Evolutionary conservation across 2,888 invertebrate genomes (phyloP).

Genomic region (Meliscaeva auricollis): DNA sequence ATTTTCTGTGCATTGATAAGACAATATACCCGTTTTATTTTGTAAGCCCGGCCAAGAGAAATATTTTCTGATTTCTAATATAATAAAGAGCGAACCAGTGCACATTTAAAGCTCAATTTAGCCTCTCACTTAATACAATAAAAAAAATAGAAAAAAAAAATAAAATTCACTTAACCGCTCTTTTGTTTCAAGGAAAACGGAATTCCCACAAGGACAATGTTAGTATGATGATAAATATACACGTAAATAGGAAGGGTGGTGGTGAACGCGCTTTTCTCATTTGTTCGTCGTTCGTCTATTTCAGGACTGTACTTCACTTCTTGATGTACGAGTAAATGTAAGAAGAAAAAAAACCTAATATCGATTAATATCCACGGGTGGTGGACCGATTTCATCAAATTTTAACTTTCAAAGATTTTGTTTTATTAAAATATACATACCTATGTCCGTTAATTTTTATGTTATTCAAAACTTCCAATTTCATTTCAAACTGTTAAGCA

Average conservation of each 20-base stretch:
- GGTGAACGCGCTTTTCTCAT: slow-evolving; percentile 61
- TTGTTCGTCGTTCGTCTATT: slow-evolving; percentile 32
- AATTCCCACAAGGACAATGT: slow-evolving; percentile 73
- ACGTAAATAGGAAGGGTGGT: slow-evolving; percentile 58
- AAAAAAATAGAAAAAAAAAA: not conserved
- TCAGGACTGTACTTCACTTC: slow-evolving; percentile 69
- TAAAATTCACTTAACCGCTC: slow-evolving; percentile 56
- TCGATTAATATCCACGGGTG: slow-evolving; percentile 60
- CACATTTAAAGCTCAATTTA: slow-evolving; percentile 52
- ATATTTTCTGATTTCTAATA: not conserved
- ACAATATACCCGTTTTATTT: not conserved
- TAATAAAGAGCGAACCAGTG: slow-evolving; percentile 45
- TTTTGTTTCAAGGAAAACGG: slow-evolving; percentile 69
- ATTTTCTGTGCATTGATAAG: slow-evolving; percentile 69
- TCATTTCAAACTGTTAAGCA: no score
- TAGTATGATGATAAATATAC: slow-evolving; percentile 61
- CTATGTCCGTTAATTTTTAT: not conserved
- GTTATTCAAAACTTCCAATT: no score
- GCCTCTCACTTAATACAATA: slow-evolving; percentile 25
- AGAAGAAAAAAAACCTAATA: slow-evolving; percentile 50
- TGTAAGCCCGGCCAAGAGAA: not conserved
- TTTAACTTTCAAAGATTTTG: slow-evolving; percentile 5
- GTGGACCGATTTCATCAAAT: slow-evolving; percentile 47
- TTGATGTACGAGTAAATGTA: slow-evolving; percentile 62
- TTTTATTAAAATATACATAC: not conserved